phyloP scores from a whole-genome alignment of 2,113 vertebrate genomes.

The Toxotes jaculatrix region DNA sequence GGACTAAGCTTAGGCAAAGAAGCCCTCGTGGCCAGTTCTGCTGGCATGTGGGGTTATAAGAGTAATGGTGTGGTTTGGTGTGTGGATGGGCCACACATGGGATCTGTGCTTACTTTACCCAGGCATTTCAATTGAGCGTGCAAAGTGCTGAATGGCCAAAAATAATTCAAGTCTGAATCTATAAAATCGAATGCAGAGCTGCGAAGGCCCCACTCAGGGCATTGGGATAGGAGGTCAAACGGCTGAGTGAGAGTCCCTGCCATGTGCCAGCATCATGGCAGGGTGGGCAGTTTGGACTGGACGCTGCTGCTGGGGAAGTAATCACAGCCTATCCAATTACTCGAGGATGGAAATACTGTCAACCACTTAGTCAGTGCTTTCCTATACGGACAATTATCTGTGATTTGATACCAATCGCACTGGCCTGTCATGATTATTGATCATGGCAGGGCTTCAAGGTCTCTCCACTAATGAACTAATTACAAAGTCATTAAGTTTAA shows the following conservation, averaged over 20 bases:
- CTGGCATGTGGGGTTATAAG: conserved; percentile 73
- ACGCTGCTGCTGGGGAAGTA: conserved; percentile 72
- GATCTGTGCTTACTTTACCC: conserved; percentile 80
- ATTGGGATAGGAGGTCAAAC: conserved; percentile 69
- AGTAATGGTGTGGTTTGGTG: conserved; percentile 83
- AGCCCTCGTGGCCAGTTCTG: conserved; percentile 63
- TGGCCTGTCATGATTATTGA: conserved; percentile 62
- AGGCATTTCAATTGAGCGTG: conserved; percentile 76
- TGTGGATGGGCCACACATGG: conserved; percentile 83
- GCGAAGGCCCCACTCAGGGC: conserved; percentile 53
- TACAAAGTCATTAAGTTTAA: conserved; percentile 69
- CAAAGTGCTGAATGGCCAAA: conserved; percentile 77
- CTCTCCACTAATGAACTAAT: conserved; percentile 76
- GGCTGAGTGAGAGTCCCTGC: conserved; percentile 46
- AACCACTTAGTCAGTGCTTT: conserved; percentile 68
- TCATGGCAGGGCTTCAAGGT: conserved; percentile 72
- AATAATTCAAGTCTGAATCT: conserved; percentile 66
- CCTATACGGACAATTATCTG: conserved; percentile 70
- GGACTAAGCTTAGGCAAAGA: conserved; percentile 51
- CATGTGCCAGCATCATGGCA: conserved; percentile 61
- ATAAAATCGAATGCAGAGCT: conserved; percentile 68
- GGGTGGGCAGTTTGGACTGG: conserved; percentile 63
- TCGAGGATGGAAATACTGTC: conserved; percentile 76
- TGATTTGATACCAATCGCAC: conserved; percentile 63
- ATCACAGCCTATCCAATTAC: conserved; percentile 80